Conservation (phyloP, 2,888 invertebrate species). For the Pollenia amentaria region DNA sequence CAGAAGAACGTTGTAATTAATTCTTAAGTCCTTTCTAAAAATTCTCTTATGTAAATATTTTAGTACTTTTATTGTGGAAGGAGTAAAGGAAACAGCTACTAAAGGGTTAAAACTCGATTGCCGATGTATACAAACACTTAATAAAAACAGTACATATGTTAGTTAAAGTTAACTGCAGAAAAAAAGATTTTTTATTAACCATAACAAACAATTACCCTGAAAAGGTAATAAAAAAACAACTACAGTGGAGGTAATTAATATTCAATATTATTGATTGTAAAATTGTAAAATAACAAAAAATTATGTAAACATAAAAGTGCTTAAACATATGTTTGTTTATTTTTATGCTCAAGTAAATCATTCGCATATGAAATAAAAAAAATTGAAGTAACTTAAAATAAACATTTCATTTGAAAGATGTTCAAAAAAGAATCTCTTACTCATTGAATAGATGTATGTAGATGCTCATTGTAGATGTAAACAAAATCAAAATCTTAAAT, state of each 20-base stretch:
- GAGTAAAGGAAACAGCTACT: too few relatives aligned
- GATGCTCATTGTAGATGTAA: neutral
- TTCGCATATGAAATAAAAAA: neutral
- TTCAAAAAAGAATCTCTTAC: neutral
- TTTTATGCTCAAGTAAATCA: constrained; percentile 1
- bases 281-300: neutral
- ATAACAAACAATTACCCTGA: neutral
- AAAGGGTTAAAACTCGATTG: too few relatives aligned
- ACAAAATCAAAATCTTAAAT: constrained; percentile 28
- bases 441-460: neutral
- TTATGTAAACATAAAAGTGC: neutral
- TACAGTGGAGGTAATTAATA: neutral
- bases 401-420: constrained; percentile 19
- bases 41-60: too few relatives aligned
- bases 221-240: neutral
- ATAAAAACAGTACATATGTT: too few relatives aligned
- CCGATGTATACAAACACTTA: too few relatives aligned
- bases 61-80: too few relatives aligned
- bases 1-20: too few relatives aligned
- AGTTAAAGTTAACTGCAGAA: too few relatives aligned
- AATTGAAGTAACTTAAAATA: constrained; percentile 46
- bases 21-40: too few relatives aligned
- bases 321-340: neutral
- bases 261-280: constrained; percentile 12
- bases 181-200: neutral